phyloP scores from a whole-genome alignment of 2,888 invertebrate genomes.

The Heliconius sara region DNA sequence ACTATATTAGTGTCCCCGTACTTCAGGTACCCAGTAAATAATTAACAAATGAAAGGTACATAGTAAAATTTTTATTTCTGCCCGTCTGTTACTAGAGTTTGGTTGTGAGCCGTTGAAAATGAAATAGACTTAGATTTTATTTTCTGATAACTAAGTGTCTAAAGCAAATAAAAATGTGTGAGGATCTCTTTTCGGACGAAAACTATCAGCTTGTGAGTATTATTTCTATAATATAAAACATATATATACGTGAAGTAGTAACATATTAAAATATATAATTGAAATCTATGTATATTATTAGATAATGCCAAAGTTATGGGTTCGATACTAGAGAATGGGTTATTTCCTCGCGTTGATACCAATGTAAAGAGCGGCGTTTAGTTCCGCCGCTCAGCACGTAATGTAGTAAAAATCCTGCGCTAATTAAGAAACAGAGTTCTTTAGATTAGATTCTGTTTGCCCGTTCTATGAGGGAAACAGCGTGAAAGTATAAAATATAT shows the following conservation, averaged over 20 bases:
- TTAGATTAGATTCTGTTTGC: too few relatives aligned
- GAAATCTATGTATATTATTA: too few relatives aligned
- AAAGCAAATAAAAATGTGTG: constrained; percentile 14
- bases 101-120: constrained; percentile 9
- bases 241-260: not conserved
- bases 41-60: constrained; percentile 28
- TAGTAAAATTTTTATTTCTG: constrained; percentile 13
- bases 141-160: not conserved
- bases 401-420: not conserved
- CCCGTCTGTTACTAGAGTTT: not conserved
- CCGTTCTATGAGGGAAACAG: not conserved
- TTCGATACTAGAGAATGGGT: too few relatives aligned
- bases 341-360: not conserved
- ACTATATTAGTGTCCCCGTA: not conserved
- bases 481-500: not conserved
- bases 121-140: not conserved
- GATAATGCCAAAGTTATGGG: too few relatives aligned
- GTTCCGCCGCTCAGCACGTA: not conserved
- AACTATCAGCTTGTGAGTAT: constrained; percentile 56
- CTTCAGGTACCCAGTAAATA: constrained; percentile 1
- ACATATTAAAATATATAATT: not conserved
- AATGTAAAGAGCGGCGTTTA: not conserved
- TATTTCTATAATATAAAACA: not conserved
- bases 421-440: not conserved
- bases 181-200: constrained; percentile 54